Conservation (phyloP, 2,888 invertebrate species). For the Andricus curvator region DNA sequence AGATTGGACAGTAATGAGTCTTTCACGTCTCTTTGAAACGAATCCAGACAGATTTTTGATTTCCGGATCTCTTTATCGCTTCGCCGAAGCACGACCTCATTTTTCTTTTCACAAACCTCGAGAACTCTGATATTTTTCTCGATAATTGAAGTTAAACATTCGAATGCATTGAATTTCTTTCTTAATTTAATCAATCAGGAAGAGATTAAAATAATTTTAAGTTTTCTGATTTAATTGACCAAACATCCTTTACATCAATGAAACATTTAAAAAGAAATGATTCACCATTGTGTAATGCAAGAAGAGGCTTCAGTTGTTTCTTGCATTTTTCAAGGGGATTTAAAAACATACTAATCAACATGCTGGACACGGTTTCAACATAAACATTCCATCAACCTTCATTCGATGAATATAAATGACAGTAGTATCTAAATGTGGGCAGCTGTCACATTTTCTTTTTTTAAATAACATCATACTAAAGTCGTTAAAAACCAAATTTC, state of each 20-base stretch:
- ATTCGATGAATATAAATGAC: constrained; percentile 23
- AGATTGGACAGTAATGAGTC: constrained; percentile 36
- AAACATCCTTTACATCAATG: too few relatives aligned
- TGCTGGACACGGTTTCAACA: constrained; percentile 28
- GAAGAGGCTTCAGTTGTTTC: background rate
- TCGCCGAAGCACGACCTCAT: constrained; percentile 20
- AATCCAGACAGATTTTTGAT: background rate
- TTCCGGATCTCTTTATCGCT: constrained; percentile 13
- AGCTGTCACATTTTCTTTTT: constrained; percentile 20
- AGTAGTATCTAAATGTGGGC: constrained; percentile 26
- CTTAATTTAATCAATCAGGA: too few relatives aligned
- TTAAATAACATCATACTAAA: background rate
- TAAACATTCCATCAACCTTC: constrained; percentile 28
- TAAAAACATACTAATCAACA: constrained; percentile 25
- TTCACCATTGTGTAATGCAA: background rate
- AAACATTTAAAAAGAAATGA: background rate
- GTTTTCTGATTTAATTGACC: too few relatives aligned
- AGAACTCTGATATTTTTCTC: background rate
- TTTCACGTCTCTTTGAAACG: constrained; percentile 14
- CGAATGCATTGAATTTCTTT: too few relatives aligned
- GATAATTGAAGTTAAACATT: too few relatives aligned
- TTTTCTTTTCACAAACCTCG: background rate
- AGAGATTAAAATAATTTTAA: too few relatives aligned
- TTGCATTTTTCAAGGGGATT: background rate
- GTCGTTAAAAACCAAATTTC: background rate